A percentile compares a stretch with the other conserved stretches of the same genome.
phyloP scores from a whole-genome alignment of 2,113 vertebrate genomes.

The Aspidoscelis tigris region DNA sequence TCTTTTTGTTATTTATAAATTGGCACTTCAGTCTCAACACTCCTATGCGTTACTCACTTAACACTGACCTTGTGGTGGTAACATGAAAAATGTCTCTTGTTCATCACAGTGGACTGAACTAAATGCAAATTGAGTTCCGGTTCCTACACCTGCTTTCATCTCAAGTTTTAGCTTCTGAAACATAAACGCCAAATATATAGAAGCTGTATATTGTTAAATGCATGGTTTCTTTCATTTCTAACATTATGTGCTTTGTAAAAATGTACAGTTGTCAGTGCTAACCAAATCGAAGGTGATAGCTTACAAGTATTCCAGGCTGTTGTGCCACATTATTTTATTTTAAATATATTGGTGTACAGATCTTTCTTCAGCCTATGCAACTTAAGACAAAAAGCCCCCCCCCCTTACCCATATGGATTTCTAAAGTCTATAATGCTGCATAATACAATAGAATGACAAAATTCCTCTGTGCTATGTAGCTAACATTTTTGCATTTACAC shows the following conservation, averaged over 20 bases:
- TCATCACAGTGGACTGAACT: not conserved
- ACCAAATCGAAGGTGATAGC: conserved; percentile 73
- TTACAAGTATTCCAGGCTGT: conserved; percentile 76
- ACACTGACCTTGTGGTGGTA: not conserved
- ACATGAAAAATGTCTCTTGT: conserved; percentile 2
- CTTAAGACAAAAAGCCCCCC: conserved; percentile 46
- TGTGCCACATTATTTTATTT: conserved; percentile 64
- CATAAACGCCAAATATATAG: conserved; percentile 69
- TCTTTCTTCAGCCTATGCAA: conserved; percentile 74
- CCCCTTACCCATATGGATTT: conserved; percentile 45
- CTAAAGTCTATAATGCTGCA: conserved; percentile 26
- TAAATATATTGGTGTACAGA: conserved; percentile 63
- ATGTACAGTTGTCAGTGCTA: conserved; percentile 82
- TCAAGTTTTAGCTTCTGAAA: conserved; percentile 62
- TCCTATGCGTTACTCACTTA: conserved; percentile 3
- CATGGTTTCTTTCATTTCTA: conserved; percentile 79
- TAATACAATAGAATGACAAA: conserved; percentile 35
- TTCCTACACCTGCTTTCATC: conserved; percentile 58
- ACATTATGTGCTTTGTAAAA: conserved; percentile 80
- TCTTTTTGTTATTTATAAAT: not conserved
- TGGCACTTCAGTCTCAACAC: conserved; percentile 1
- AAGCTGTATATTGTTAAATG: conserved; percentile 76
- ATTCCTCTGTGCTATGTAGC: not conserved
- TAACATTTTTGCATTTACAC: conserved; percentile 11
- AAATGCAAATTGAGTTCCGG: conserved; percentile 9